These are phyloP conservation scores for Catocala fraxini DNA, from an alignment of 2,888 invertebrate genomes.

Conservation along the genomic window DNA sequence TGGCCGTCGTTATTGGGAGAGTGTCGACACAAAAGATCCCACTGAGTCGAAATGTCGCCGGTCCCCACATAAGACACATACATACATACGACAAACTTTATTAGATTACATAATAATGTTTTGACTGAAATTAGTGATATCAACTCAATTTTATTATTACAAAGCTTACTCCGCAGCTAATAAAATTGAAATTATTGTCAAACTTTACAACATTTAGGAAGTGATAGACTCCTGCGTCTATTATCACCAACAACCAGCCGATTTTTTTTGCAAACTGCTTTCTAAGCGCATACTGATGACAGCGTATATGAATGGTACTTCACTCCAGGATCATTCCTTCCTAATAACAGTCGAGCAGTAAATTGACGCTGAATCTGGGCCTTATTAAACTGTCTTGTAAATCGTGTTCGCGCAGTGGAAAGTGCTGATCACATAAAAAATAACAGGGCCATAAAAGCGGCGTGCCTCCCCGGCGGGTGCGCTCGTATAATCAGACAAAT, in stretches of 20 bases:
- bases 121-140: neutral
- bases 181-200: slow-evolving; percentile 8
- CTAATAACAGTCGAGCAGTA: slow-evolving; percentile 42
- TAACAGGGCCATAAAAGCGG: slow-evolving; percentile 72
- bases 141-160: slow-evolving; percentile 1
- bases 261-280: too few species aligned
- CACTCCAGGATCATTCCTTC: slow-evolving; percentile 26
- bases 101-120: neutral
- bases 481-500: slow-evolving; percentile 56
- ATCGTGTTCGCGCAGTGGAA: slow-evolving; percentile 58
- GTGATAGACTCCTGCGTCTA: slow-evolving; percentile 2
- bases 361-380: slow-evolving; percentile 55
- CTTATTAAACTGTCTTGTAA: slow-evolving; percentile 64
- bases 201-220: slow-evolving; percentile 12
- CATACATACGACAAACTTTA: too few species aligned
- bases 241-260: too few species aligned
- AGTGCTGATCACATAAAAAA: slow-evolving; percentile 78
- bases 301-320: slow-evolving; percentile 13
- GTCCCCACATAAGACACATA: too few species aligned
- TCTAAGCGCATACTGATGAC: neutral
- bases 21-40: too few species aligned
- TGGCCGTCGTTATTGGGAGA: too few species aligned
- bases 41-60: too few species aligned
- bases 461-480: slow-evolving; percentile 50
- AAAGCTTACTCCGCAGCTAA: neutral